These are phyloP conservation scores for Drosophila meridiana DNA, from an alignment of 2,888 invertebrate genomes.

Conservation along the genomic window DNA sequence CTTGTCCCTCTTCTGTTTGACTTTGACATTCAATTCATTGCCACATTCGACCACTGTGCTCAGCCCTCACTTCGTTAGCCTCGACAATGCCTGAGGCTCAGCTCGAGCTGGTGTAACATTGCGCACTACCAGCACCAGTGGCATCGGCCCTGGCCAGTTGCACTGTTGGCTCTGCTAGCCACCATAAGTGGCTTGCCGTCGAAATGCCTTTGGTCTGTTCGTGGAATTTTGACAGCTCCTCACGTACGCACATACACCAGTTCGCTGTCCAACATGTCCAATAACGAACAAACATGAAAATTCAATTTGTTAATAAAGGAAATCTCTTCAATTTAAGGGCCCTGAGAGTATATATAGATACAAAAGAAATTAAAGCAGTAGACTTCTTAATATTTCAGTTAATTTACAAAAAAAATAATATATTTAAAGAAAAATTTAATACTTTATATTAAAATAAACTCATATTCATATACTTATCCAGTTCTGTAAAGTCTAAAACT, in stretches of 20 bases:
- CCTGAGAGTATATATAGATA: too few relatives aligned
- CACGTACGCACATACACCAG: constrained; percentile 14
- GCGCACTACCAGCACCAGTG: constrained; percentile 18
- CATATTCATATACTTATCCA: too few relatives aligned
- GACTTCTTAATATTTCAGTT: too few relatives aligned
- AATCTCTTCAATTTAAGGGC: constrained; percentile 28
- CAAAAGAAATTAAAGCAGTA: too few relatives aligned
- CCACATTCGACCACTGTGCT: constrained; percentile 12
- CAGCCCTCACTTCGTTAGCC: constrained; percentile 60
- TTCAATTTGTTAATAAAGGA: constrained; percentile 68
- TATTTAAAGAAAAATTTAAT: too few relatives aligned
- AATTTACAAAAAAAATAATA: too few relatives aligned
- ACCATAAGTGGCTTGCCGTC: constrained; percentile 34
- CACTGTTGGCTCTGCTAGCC: constrained; percentile 2
- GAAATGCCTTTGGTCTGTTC: constrained; percentile 24
- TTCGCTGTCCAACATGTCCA: constrained; percentile 2
- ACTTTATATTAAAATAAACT: too few relatives aligned
- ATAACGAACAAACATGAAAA: constrained; percentile 58
- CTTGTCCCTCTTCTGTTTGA: background rate
- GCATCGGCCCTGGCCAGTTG: constrained; percentile 20
- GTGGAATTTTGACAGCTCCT: constrained; percentile 42
- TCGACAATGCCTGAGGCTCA: constrained; percentile 29
- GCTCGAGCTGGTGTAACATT: constrained; percentile 23
- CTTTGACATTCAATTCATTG: background rate
- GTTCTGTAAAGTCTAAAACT: too few relatives aligned